These are phyloP conservation scores for Smittia sp. DNA, from an alignment of 2,888 invertebrate genomes.

Conservation along the genomic window DNA sequence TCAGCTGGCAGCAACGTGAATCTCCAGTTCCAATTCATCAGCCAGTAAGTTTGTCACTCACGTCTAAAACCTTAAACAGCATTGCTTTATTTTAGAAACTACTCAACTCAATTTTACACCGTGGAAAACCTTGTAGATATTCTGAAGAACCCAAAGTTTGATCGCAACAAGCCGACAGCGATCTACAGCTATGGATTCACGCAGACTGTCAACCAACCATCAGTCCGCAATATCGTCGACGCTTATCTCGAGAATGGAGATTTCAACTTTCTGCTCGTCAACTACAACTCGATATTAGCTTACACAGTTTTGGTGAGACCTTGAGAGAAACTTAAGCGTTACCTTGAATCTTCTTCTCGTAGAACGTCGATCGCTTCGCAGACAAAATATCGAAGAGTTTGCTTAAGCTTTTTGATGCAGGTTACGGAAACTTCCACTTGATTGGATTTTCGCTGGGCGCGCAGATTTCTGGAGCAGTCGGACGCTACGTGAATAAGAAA, in stretches of 20 bases:
- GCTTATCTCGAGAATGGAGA: conserved; percentile 24
- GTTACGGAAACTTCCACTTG: conserved; percentile 26
- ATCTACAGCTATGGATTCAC: conserved; percentile 36
- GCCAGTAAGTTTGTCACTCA: neutral
- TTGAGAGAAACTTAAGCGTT: neutral
- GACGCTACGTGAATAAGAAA: conserved; percentile 6
- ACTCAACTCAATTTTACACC: neutral
- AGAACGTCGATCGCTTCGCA: conserved; percentile 25
- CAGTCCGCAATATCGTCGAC: conserved; percentile 28
- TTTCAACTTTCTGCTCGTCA: conserved; percentile 22
- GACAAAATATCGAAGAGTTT: neutral
- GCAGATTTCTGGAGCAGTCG: conserved; percentile 25
- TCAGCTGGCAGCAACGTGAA: neutral
- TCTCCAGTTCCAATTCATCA: neutral
- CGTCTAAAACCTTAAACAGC: neutral
- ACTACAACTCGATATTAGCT: conserved; percentile 8
- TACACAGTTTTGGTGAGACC: conserved; percentile 16
- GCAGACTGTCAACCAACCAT: conserved; percentile 18
- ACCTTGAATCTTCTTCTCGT: neutral
- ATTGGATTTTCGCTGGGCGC: conserved; percentile 38
- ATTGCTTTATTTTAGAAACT: conserved; percentile 17
- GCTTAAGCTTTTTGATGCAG: conserved; percentile 13
- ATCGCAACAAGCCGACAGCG: neutral
- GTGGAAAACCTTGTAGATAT: conserved; percentile 9
- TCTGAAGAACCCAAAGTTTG: neutral